Percentiles rank a stretch among this genome's conserved stretches.
These are phyloP conservation scores for Acanthosepion lycidas DNA, from an alignment of 2,888 invertebrate species.

Conservation along the genomic window DNA sequence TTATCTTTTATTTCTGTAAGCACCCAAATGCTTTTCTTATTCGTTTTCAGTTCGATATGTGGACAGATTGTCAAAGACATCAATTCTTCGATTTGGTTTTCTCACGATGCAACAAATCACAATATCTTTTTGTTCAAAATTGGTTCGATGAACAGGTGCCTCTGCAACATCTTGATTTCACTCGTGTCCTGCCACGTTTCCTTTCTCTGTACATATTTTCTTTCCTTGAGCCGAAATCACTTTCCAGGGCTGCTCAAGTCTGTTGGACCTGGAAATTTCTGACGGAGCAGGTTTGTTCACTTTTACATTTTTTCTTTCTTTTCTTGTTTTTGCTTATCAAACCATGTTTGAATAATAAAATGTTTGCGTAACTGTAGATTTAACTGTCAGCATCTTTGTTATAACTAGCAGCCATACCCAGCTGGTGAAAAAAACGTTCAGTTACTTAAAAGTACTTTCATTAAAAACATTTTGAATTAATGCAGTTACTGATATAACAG, in stretches of 20 bases:
- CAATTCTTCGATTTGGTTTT: slow-evolving; percentile 70
- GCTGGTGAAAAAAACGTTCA: too few relatives aligned
- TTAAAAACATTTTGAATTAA: too few relatives aligned
- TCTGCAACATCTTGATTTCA: slow-evolving; percentile 70
- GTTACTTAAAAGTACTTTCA: too few relatives aligned
- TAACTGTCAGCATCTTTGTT: too few relatives aligned
- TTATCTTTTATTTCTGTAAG: too few relatives aligned
- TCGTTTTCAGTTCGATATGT: slow-evolving; percentile 71
- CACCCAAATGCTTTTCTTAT: too few relatives aligned
- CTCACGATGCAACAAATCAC: slow-evolving; percentile 66
- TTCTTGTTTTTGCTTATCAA: background rate
- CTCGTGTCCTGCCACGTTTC: slow-evolving; percentile 70
- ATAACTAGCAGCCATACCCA: too few relatives aligned
- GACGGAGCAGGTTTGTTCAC: slow-evolving; percentile 69
- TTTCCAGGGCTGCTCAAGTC: slow-evolving; percentile 70
- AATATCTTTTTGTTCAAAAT: slow-evolving; percentile 70
- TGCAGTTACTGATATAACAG: too few relatives aligned
- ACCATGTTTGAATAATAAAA: background rate
- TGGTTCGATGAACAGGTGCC: slow-evolving; percentile 71
- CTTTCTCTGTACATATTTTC: slow-evolving; percentile 72
- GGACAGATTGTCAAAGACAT: slow-evolving; percentile 73
- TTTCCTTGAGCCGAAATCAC: slow-evolving; percentile 72
- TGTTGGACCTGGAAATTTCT: slow-evolving; percentile 74
- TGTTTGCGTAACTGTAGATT: too few relatives aligned
- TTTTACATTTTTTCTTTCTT: background rate